Evolutionary conservation across 2,797 vertebrate species (phyloP).

Genomic region (Crocodylus rhombifer): DNA sequence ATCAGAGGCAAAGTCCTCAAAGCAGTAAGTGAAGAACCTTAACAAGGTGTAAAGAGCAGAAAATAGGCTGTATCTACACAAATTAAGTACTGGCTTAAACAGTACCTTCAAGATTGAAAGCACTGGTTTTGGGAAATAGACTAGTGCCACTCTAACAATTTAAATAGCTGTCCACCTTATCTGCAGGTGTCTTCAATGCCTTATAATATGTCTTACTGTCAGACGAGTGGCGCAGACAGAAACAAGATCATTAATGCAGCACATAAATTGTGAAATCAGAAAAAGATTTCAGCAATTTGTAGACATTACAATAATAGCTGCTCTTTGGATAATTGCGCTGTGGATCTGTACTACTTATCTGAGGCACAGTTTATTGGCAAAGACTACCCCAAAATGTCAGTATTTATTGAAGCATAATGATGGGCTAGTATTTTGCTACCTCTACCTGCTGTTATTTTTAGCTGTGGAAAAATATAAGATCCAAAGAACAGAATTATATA

Average conservation of each 20-base stretch:
- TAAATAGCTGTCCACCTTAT: too few relatives aligned
- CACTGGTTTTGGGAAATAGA: too few relatives aligned
- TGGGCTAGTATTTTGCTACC: neutral
- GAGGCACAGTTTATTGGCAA: neutral
- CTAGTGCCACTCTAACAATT: too few relatives aligned
- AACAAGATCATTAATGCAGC: neutral
- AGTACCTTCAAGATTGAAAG: too few relatives aligned
- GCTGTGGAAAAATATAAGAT: rapidly evolving
- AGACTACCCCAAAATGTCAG: neutral
- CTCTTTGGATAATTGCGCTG: neutral
- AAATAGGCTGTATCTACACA: too few relatives aligned
- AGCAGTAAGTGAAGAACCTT: too few relatives aligned
- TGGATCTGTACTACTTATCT: neutral
- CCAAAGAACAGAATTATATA: neutral
- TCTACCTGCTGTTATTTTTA: neutral
- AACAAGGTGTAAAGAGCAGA: too few relatives aligned
- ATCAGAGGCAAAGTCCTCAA: too few relatives aligned
- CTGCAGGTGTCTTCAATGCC: too few relatives aligned
- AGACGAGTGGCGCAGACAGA: neutral
- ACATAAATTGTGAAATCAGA: neutral
- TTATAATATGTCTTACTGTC: neutral
- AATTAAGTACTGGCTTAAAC: too few relatives aligned
- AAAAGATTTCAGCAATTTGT: neutral
- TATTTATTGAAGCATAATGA: neutral
- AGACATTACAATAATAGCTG: neutral